Percentiles rank a stretch among this genome's conserved stretches.
Evolutionary conservation across 1,140 invertebrate species (phyloP).

Genomic region (Pseudomyrmex flavicornis): DNA sequence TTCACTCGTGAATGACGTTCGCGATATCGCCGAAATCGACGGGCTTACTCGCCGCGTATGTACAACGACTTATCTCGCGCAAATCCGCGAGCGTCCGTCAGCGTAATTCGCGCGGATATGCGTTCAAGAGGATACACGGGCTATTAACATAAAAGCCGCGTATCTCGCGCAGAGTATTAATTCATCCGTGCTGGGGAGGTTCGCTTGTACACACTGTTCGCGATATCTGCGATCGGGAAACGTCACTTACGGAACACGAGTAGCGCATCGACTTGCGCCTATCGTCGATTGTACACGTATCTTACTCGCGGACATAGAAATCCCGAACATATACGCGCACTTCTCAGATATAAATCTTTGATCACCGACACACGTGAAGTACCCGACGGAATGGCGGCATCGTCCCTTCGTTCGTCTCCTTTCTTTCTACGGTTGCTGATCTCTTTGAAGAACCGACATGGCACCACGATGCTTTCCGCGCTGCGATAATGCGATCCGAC

Average conservation of each 20-base stretch:
- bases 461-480: slow-evolving; percentile 54
- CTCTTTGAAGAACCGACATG: slow-evolving; percentile 60
- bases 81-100: slow-evolving; percentile 65
- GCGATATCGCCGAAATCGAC: slow-evolving; percentile 56
- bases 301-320: slow-evolving; percentile 25
- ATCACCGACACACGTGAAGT: slow-evolving; percentile 47
- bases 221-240: slow-evolving; percentile 65
- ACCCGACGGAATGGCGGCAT: slow-evolving; percentile 32
- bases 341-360: slow-evolving; percentile 73
- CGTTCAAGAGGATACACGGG: slow-evolving; percentile 17
- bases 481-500: slow-evolving; percentile 43
- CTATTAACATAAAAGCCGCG: slow-evolving; percentile 68
- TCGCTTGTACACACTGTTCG: slow-evolving; percentile 43
- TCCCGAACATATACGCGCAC: slow-evolving; percentile 26
- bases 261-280: slow-evolving; percentile 57
- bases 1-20: not conserved
- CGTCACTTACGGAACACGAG: slow-evolving; percentile 63
- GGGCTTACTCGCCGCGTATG: slow-evolving; percentile 2
- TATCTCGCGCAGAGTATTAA: slow-evolving; percentile 65
- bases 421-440: not conserved
- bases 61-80: slow-evolving; percentile 61
- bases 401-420: not conserved
- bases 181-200: slow-evolving; percentile 60
- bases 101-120: slow-evolving; percentile 46
- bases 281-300: slow-evolving; percentile 63